Conservation (phyloP, 1,140 invertebrate genomes). For the Penaeus chinensis region DNA sequence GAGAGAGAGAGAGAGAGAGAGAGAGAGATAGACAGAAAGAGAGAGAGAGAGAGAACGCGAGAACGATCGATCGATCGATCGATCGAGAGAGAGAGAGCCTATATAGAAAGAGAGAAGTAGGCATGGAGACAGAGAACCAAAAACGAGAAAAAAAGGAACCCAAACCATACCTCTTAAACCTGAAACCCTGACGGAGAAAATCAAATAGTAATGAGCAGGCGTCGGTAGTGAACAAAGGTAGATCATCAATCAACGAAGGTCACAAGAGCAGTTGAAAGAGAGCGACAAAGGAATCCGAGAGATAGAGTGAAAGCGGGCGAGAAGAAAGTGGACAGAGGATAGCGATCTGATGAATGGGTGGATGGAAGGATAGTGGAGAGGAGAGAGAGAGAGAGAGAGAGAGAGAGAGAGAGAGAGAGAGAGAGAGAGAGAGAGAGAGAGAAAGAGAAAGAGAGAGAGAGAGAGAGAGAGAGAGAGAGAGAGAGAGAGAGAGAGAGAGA, state of each 20-base stretch:
- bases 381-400: neutral
- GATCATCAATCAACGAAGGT: neutral
- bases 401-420: neutral
- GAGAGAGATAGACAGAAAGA: too few species aligned
- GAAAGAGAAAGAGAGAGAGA: neutral
- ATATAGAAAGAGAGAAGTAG: neutral
- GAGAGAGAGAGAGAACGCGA: neutral
- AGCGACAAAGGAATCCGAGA: neutral
- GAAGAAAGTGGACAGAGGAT: neutral
- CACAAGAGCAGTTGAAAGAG: neutral
- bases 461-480: neutral
- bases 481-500: neutral
- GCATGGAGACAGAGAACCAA: neutral
- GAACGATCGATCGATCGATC: too few species aligned
- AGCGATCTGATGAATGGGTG: neutral
- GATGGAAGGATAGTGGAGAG: neutral
- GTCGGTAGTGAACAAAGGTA: neutral
- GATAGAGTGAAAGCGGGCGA: neutral
- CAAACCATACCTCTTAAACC: neutral
- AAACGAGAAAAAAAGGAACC: neutral
- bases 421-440: neutral
- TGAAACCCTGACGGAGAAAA: neutral
- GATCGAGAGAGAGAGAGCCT: neutral
- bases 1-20: too few species aligned
- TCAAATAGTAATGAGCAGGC: neutral